Conservation (phyloP, 2,888 invertebrate genomes). For the Sceliomorpha sp. region DNA sequence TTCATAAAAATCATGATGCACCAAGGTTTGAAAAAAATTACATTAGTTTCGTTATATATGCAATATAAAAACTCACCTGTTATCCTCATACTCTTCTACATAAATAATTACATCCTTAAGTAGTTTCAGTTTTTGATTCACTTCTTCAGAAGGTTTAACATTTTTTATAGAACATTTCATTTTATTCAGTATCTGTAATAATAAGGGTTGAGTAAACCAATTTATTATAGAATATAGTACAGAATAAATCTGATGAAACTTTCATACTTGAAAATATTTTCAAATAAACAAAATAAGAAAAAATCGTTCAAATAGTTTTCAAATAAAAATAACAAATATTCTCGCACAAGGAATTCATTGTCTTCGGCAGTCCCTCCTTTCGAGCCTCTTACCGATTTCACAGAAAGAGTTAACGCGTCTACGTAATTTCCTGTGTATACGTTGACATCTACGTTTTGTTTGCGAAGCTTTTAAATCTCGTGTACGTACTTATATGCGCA, state of each 20-base stretch:
- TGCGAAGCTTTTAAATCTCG: slow-evolving; percentile 55
- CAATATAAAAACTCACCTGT: not conserved
- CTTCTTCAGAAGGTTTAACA: too few species aligned
- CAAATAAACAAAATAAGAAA: too few species aligned
- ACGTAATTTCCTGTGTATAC: slow-evolving; percentile 48
- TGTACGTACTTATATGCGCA: slow-evolving; percentile 26
- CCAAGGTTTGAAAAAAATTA: too few species aligned
- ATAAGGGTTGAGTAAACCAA: too few species aligned
- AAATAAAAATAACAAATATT: slow-evolving; percentile 10
- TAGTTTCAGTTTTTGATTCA: too few species aligned
- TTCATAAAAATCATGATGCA: not conserved
- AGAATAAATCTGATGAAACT: too few species aligned
- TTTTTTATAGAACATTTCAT: too few species aligned
- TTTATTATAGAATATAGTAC: too few species aligned
- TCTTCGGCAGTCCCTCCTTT: slow-evolving; percentile 22
- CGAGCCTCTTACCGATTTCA: slow-evolving; percentile 19
- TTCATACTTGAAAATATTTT: too few species aligned
- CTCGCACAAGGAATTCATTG: slow-evolving; percentile 7
- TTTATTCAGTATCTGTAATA: too few species aligned
- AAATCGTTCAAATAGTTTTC: slow-evolving; percentile 1
- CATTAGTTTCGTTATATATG: not conserved
- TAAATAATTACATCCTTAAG: too few species aligned
- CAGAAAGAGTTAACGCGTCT: slow-evolving; percentile 1
- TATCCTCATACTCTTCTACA: too few species aligned
- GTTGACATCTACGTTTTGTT: slow-evolving; percentile 41